Evolutionary conservation across 2,888 invertebrate genomes (phyloP).

Genomic region (Lasioglossum morio): DNA sequence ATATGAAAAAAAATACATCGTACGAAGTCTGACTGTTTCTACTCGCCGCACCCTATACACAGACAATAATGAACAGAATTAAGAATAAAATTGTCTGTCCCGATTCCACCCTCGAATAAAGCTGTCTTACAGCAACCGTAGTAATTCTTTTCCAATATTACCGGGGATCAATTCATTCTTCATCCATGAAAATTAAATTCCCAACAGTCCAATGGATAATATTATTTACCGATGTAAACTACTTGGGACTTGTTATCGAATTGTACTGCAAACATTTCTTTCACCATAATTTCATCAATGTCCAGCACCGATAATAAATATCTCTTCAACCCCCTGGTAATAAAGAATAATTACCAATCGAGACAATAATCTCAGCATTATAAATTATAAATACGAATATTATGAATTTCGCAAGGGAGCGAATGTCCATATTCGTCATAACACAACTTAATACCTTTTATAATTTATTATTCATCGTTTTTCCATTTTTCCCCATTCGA

Average conservation of each 20-base stretch:
- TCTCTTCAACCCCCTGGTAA: background rate
- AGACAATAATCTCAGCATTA: background rate
- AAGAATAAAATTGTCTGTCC: background rate
- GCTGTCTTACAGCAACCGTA: background rate
- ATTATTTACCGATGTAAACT: slow-evolving; percentile 13
- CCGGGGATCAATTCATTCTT: slow-evolving; percentile 1
- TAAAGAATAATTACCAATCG: background rate
- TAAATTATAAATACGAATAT: background rate
- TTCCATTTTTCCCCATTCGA: background rate
- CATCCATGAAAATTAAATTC: slow-evolving; percentile 2
- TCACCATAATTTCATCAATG: background rate
- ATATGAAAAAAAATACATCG: background rate
- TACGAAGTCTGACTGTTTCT: background rate
- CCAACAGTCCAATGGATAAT: slow-evolving; percentile 10
- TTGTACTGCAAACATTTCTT: background rate
- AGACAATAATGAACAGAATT: background rate
- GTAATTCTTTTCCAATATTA: slow-evolving; percentile 19
- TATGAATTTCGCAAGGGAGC: background rate
- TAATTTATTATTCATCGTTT: background rate
- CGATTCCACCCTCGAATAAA: background rate
- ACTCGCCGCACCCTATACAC: background rate
- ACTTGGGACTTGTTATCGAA: background rate
- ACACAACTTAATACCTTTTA: background rate
- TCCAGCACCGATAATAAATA: background rate
- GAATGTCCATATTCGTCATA: background rate